phyloP scores from a whole-genome alignment of 2,888 invertebrate species.

The Parthenolecanium corni region DNA sequence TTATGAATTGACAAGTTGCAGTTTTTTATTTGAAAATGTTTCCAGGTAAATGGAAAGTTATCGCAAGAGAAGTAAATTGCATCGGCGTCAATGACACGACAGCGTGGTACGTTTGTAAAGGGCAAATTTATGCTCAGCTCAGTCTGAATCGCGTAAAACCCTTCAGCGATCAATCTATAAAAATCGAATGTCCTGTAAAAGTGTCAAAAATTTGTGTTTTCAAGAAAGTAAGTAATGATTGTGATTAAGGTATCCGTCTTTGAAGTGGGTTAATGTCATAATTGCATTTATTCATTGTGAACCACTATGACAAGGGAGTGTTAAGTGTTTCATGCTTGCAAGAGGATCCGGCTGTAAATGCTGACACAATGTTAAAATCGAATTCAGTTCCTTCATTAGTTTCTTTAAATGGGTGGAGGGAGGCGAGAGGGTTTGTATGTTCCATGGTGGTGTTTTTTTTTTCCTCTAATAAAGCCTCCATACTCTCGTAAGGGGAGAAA shows the following conservation, averaged over 20 bases:
- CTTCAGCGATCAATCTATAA: slow-evolving; percentile 6
- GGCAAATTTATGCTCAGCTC: slow-evolving; percentile 33
- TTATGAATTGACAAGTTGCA: not conserved
- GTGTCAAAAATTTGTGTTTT: slow-evolving; percentile 9
- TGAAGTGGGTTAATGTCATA: too few relatives aligned
- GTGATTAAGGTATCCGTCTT: not conserved
- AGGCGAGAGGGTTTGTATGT: too few relatives aligned
- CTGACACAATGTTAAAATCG: too few relatives aligned
- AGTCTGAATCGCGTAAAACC: not conserved
- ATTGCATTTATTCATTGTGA: too few relatives aligned
- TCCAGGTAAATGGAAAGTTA: slow-evolving; percentile 37
- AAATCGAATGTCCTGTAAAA: not conserved
- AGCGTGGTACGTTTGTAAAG: slow-evolving; percentile 40
- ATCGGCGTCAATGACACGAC: slow-evolving; percentile 38
- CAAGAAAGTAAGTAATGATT: slow-evolving; percentile 11
- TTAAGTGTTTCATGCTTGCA: too few relatives aligned
- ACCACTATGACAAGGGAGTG: too few relatives aligned
- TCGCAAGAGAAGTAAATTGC: slow-evolving; percentile 38
- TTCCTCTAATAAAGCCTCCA: too few relatives aligned
- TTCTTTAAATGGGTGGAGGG: too few relatives aligned
- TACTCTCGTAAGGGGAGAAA: too few relatives aligned
- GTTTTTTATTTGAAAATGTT: not conserved
- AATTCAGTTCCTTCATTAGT: too few relatives aligned
- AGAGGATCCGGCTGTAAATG: too few relatives aligned
- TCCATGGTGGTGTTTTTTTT: too few relatives aligned